These are phyloP conservation scores for Caprella mutica DNA, from an alignment of 2,888 invertebrate genomes.

Conservation along the genomic window DNA sequence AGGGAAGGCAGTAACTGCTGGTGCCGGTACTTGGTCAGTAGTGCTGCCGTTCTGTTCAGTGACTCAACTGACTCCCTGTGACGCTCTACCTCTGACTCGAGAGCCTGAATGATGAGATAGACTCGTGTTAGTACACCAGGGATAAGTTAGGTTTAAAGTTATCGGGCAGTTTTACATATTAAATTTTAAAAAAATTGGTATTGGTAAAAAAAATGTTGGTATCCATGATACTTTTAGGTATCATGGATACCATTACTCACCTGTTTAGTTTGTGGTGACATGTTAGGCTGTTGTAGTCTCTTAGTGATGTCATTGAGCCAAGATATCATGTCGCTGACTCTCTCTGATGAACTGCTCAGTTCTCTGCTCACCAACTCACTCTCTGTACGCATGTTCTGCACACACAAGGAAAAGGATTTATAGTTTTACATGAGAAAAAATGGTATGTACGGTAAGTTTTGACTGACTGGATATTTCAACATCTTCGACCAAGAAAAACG, in stretches of 20 bases:
- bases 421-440: too few species aligned
- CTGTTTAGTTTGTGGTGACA: too few species aligned
- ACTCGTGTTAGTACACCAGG: too few species aligned
- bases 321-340: constrained; percentile 44
- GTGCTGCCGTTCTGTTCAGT: constrained; percentile 18
- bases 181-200: background rate
- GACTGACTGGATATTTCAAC: too few species aligned
- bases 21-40: constrained; percentile 21
- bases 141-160: too few species aligned
- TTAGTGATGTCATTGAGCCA: constrained; percentile 43
- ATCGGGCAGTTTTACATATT: too few species aligned
- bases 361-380: constrained; percentile 12
- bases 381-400: constrained; percentile 14
- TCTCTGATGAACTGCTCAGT: constrained; percentile 23
- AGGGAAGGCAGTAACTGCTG: constrained; percentile 23
- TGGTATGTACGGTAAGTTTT: too few species aligned
- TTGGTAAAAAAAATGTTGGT: background rate
- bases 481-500: too few species aligned
- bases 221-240: background rate
- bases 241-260: too few species aligned
- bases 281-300: constrained; percentile 43
- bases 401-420: background rate
- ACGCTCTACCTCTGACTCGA: constrained; percentile 20
- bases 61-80: constrained; percentile 15
- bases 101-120: constrained; percentile 12